Conservation (phyloP, 2,113 vertebrate genomes). For the Labrus mixtus region DNA sequence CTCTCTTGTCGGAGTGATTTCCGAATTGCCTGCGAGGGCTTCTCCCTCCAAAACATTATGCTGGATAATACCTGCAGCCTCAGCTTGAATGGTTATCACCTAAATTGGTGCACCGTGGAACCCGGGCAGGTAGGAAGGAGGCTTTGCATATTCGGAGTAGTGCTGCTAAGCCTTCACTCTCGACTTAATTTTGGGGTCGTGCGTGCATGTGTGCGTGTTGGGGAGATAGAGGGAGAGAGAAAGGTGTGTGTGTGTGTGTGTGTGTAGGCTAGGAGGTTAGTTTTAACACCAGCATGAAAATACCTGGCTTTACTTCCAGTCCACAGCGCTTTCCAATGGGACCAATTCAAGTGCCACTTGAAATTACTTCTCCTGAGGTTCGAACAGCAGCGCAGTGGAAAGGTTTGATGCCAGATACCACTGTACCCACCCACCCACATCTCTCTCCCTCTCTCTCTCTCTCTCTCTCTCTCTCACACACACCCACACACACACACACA, state of each 20-base stretch:
- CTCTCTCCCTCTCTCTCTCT: no score
- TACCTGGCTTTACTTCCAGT: slow-evolving; percentile 91
- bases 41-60: slow-evolving; percentile 69
- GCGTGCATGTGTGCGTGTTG: slow-evolving; percentile 16
- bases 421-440: slow-evolving; percentile 29
- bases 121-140: slow-evolving; percentile 67
- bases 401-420: slow-evolving; percentile 83
- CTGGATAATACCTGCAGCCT: slow-evolving; percentile 76
- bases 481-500: no score
- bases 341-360: slow-evolving; percentile 91
- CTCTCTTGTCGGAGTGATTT: slow-evolving; percentile 76
- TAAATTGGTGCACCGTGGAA: slow-evolving; percentile 64
- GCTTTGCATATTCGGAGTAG: slow-evolving; percentile 72
- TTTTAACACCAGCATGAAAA: slow-evolving; percentile 89
- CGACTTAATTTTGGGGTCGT: slow-evolving; percentile 57
- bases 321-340: slow-evolving; percentile 88
- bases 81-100: slow-evolving; percentile 65
- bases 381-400: slow-evolving; percentile 85
- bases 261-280: slow-evolving; percentile 79
- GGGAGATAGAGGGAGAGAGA: not conserved
- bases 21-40: slow-evolving; percentile 77
- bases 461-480: no score
- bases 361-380: slow-evolving; percentile 87
- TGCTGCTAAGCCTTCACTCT: slow-evolving; percentile 65
- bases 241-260: slow-evolving; percentile 24